phyloP scores from a whole-genome alignment of 2,797 vertebrate species.

The Bryconaethiops microstoma region DNA sequence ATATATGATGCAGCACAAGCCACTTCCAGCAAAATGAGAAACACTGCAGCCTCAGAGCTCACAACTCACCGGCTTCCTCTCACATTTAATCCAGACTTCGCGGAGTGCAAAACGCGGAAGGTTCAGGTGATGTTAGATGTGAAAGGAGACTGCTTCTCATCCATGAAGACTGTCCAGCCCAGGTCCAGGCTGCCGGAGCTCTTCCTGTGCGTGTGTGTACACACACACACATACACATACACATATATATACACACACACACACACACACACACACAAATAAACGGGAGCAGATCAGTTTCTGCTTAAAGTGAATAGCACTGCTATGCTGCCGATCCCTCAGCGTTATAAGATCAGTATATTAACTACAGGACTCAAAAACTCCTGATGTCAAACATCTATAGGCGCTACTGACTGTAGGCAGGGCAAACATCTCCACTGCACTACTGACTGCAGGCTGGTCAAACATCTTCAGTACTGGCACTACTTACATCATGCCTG shows the following conservation, averaged over 20 bases:
- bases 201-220: not conserved
- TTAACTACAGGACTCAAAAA: not conserved
- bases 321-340: not conserved
- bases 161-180: not conserved
- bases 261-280: conserved; percentile 1
- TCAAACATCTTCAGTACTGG: too few species aligned
- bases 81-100: not conserved
- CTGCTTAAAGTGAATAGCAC: conserved; percentile 52
- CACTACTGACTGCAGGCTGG: too few species aligned
- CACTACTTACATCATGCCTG: too few species aligned
- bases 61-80: not conserved
- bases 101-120: not conserved
- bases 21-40: not conserved
- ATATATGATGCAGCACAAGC: not conserved
- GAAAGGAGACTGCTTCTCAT: not conserved
- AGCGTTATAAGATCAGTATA: not conserved
- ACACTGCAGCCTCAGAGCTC: not conserved
- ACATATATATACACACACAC: not conserved
- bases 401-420: too few species aligned
- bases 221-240: not conserved
- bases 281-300: conserved; percentile 16
- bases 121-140: too few species aligned
- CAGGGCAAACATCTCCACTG: too few species aligned
- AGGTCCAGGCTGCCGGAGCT: not conserved
- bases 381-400: too few species aligned